Percentiles rank a stretch among this genome's conserved stretches.
Evolutionary conservation across 2,888 invertebrate genomes (phyloP).

Genomic region (Drosophila flavopinicola): DNA sequence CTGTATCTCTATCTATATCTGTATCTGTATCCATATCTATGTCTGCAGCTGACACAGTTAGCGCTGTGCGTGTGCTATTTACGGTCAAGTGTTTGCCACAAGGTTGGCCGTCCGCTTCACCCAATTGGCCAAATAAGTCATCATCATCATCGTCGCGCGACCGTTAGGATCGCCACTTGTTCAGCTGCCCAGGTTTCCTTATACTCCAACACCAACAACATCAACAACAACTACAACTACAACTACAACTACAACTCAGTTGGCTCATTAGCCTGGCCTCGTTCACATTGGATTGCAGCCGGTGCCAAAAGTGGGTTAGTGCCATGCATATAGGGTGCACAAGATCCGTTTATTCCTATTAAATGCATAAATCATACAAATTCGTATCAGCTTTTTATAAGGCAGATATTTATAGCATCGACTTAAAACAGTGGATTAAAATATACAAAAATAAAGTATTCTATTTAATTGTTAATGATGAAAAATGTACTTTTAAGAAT

Average conservation of each 20-base stretch:
- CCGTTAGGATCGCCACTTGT: slow-evolving; percentile 52
- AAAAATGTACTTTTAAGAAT: no score
- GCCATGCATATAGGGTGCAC: slow-evolving; percentile 33
- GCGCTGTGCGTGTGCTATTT: slow-evolving; percentile 61
- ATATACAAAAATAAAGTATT: no score
- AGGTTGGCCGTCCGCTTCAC: slow-evolving; percentile 69
- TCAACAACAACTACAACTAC: neutral
- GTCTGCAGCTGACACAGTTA: slow-evolving; percentile 60
- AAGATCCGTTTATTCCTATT: slow-evolving; percentile 43
- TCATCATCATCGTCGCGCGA: slow-evolving; percentile 31
- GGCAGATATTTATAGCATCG: no score
- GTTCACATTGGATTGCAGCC: slow-evolving; percentile 39
- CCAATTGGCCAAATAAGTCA: slow-evolving; percentile 78
- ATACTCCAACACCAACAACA: slow-evolving; percentile 17
- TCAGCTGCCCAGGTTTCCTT: slow-evolving; percentile 61
- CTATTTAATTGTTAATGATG: no score
- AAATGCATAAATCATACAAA: neutral
- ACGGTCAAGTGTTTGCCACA: slow-evolving; percentile 74
- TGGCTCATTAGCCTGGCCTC: slow-evolving; percentile 69
- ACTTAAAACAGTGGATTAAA: no score
- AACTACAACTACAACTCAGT: slow-evolving; percentile 20
- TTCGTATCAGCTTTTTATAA: no score
- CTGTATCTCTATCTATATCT: slow-evolving; percentile 25
- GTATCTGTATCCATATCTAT: slow-evolving; percentile 19
- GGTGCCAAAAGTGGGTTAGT: slow-evolving; percentile 41